These are phyloP conservation scores for Triplophysa yarkandensis DNA, from an alignment of 2,797 vertebrate genomes.

Conservation along the genomic window DNA sequence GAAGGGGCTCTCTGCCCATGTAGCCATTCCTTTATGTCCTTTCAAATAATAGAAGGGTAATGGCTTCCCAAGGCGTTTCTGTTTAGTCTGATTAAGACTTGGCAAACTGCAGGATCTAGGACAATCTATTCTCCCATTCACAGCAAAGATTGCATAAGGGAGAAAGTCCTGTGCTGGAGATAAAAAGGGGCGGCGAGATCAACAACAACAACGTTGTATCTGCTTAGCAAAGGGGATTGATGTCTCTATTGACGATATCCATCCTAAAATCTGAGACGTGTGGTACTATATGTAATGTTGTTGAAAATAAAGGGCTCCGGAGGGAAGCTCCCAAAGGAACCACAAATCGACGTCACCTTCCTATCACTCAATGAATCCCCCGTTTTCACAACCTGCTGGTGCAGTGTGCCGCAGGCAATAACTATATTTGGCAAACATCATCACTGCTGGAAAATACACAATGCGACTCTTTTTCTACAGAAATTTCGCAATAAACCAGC, in stretches of 20 bases:
- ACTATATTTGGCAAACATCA: constrained; percentile 60
- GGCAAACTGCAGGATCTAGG: constrained; percentile 46
- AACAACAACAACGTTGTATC: constrained; percentile 20
- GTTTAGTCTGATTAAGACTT: constrained; percentile 61
- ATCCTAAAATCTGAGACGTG: constrained; percentile 16
- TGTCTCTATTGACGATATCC: constrained; percentile 3
- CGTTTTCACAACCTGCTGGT: constrained; percentile 48
- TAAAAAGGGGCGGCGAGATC: constrained; percentile 11
- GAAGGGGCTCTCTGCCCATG: constrained; percentile 50
- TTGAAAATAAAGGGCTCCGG: constrained; percentile 46
- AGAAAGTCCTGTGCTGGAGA: constrained; percentile 27
- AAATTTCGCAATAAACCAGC: constrained; percentile 21
- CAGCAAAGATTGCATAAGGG: constrained; percentile 29
- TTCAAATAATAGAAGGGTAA: constrained; percentile 64
- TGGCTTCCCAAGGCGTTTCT: constrained; percentile 60
- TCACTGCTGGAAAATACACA: constrained; percentile 56
- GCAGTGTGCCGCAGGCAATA: constrained; percentile 50
- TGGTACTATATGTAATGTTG: constrained; percentile 30
- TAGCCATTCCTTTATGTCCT: constrained; percentile 56
- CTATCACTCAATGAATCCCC: constrained; percentile 39
- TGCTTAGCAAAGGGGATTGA: constrained; percentile 10
- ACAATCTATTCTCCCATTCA: constrained; percentile 48
- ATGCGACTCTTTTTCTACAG: constrained; percentile 45
- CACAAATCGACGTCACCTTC: constrained; percentile 52
- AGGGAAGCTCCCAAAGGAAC: constrained; percentile 46